phyloP scores from a whole-genome alignment of 2,113 vertebrate genomes.

The Sinocyclocheilus anshuiensis region DNA sequence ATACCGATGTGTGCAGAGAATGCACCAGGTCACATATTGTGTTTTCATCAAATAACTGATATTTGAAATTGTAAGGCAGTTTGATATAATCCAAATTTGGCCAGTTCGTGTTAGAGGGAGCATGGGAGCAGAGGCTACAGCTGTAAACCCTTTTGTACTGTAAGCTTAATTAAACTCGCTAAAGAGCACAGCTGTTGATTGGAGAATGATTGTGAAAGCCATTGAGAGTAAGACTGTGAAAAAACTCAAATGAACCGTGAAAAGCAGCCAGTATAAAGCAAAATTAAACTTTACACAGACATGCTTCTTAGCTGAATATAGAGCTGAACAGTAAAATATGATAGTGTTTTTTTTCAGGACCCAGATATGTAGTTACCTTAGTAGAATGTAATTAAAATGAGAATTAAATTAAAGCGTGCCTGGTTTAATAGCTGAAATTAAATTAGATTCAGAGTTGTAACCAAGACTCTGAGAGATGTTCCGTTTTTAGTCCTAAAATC shows the following conservation, averaged over 20 bases:
- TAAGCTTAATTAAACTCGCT: slow-evolving; percentile 46
- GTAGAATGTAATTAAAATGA: slow-evolving; percentile 6
- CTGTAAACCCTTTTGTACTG: slow-evolving; percentile 39
- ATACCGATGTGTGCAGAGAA: background rate
- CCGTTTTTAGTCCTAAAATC: background rate
- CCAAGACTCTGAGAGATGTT: background rate
- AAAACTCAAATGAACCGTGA: slow-evolving; percentile 16
- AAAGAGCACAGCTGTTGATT: slow-evolving; percentile 42
- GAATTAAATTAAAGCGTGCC: background rate
- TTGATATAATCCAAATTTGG: slow-evolving; percentile 37
- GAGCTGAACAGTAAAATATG: background rate
- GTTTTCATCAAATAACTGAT: slow-evolving; percentile 1
- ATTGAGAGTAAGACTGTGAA: slow-evolving; percentile 12
- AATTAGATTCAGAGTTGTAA: background rate
- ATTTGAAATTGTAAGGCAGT: slow-evolving; percentile 3
- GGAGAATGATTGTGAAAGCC: background rate
- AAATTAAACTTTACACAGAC: background rate
- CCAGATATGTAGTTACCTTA: background rate
- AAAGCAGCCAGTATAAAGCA: slow-evolving; percentile 2
- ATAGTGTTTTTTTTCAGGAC: background rate
- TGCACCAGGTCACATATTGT: background rate
- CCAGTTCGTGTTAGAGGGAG: background rate
- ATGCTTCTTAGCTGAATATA: background rate
- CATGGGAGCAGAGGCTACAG: slow-evolving; percentile 17
- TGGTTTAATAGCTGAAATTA: background rate